phyloP scores from a whole-genome alignment of 2,888 invertebrate genomes.

The Agonopterix arenella region DNA sequence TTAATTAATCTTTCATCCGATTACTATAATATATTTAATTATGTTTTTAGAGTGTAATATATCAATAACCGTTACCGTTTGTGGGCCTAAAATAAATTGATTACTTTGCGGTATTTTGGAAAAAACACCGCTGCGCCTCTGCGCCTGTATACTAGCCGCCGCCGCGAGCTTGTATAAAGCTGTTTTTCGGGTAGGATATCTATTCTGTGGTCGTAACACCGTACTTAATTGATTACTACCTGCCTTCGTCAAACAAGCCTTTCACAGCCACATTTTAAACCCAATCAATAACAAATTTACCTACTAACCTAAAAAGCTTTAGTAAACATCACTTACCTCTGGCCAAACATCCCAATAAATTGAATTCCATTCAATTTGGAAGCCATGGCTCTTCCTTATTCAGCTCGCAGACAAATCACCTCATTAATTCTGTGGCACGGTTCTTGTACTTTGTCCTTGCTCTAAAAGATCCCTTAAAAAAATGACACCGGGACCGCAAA shows the following conservation, averaged over 20 bases:
- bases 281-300: background rate
- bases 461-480: constrained; percentile 23
- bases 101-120: background rate
- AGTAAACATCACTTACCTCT: constrained; percentile 29
- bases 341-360: constrained; percentile 29
- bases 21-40: too few species aligned
- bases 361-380: constrained; percentile 50
- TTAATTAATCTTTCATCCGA: too few species aligned
- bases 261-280: background rate
- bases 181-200: too few species aligned
- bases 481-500: constrained; percentile 25
- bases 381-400: constrained; percentile 32
- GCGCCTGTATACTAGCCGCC: too few species aligned
- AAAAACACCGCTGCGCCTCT: too few species aligned
- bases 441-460: constrained; percentile 29
- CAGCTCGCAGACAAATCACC: constrained; percentile 45
- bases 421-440: constrained; percentile 57
- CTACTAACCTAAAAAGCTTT: constrained; percentile 21
- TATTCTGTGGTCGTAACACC: background rate
- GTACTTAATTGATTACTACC: background rate
- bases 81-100: too few species aligned
- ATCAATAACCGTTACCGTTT: too few species aligned
- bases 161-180: too few species aligned
- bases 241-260: too few species aligned
- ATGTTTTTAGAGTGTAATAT: too few species aligned